Conservation (phyloP, 1,140 invertebrate genomes). For the Bradynema listronoti region DNA sequence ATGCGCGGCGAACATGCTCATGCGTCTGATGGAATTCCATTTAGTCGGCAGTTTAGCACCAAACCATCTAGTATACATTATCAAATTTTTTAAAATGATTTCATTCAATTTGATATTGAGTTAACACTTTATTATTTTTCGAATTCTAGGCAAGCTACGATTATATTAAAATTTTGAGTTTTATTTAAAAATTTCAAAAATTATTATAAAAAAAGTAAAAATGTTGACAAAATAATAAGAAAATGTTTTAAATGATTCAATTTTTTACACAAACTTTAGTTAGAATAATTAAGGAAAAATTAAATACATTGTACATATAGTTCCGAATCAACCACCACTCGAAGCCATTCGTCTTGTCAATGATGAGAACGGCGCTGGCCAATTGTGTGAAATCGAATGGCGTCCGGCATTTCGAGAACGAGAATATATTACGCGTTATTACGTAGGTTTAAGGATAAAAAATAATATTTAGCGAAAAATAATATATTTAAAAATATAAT, state of each 20-base stretch:
- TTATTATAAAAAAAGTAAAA: too few species aligned
- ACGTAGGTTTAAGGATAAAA: conserved; percentile 9
- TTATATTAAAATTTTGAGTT: background rate
- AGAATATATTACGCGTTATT: conserved; percentile 38
- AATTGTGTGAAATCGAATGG: conserved; percentile 48
- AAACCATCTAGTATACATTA: too few species aligned
- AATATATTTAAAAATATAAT: too few species aligned
- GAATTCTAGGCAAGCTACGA: too few species aligned
- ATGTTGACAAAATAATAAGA: too few species aligned
- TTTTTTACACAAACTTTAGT: too few species aligned
- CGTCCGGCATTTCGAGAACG: conserved; percentile 14
- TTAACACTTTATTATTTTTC: too few species aligned
- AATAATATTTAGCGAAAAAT: conserved; percentile 6
- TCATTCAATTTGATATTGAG: too few species aligned
- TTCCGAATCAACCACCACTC: conserved; percentile 12
- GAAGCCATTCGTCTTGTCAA: conserved; percentile 40
- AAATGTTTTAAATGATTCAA: too few species aligned
- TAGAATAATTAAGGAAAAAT: too few species aligned
- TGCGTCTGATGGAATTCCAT: conserved; percentile 45
- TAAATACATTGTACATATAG: conserved; percentile 2
- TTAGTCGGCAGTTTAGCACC: conserved; percentile 32
- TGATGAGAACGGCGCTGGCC: conserved; percentile 20
- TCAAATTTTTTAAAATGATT: too few species aligned
- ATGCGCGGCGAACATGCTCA: conserved; percentile 47
- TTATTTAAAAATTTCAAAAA: background rate